Conservation (phyloP, 2,888 invertebrate species). For the Marasmarcha lunaedactyla region DNA sequence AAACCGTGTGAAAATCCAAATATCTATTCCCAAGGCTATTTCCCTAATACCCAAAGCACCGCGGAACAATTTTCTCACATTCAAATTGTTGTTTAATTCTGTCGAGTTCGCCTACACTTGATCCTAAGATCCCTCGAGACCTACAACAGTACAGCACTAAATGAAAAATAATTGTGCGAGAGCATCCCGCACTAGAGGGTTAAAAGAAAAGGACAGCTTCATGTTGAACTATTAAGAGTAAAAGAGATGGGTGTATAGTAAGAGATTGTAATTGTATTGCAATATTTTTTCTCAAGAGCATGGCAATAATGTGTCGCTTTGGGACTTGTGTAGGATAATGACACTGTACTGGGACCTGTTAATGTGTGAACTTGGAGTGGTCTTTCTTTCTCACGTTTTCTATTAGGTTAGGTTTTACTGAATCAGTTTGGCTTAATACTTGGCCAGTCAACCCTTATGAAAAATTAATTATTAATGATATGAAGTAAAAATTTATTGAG, state of each 20-base stretch:
- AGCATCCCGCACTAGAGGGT: slow-evolving; percentile 10
- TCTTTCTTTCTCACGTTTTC: slow-evolving; percentile 30
- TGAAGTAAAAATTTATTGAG: no score
- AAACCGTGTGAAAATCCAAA: slow-evolving; percentile 35
- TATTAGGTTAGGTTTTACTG: slow-evolving; percentile 10
- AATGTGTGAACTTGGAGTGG: slow-evolving; percentile 34
- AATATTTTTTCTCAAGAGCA: no score
- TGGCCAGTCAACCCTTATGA: no score
- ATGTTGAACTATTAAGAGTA: slow-evolving; percentile 14
- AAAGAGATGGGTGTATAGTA: slow-evolving; percentile 14
- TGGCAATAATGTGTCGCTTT: background rate
- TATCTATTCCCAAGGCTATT: slow-evolving; percentile 38
- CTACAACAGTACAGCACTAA: slow-evolving; percentile 44
- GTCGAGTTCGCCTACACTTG: slow-evolving; percentile 36
- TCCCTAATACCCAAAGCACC: slow-evolving; percentile 22
- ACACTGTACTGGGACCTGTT: slow-evolving; percentile 25
- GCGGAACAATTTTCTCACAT: slow-evolving; percentile 48
- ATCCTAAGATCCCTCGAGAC: slow-evolving; percentile 46
- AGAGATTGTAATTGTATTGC: no score
- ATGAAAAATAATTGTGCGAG: slow-evolving; percentile 63
- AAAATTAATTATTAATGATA: no score
- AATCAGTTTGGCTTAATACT: no score
- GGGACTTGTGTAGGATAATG: background rate
- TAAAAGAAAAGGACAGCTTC: background rate
- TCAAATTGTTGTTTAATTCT: slow-evolving; percentile 43